Evolutionary conservation across 2,113 vertebrate species (phyloP).

Genomic region (Cochlearius cochlearius): DNA sequence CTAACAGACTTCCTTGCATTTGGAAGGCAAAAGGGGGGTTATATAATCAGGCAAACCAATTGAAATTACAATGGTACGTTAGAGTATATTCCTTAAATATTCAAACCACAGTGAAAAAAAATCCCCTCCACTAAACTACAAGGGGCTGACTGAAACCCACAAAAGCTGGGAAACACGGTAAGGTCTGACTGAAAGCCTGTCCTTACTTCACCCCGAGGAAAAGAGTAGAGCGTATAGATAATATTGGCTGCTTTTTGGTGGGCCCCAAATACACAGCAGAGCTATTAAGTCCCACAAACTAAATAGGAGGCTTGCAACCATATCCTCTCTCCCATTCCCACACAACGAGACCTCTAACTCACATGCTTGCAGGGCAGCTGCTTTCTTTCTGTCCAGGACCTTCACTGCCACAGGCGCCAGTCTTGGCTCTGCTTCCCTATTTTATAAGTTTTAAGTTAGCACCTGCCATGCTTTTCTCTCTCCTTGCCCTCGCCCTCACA

Average conservation of each 20-base stretch:
- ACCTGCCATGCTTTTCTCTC: neutral
- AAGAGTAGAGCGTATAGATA: neutral
- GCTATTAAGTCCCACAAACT: neutral
- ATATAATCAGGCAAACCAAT: neutral
- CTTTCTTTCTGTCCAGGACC: neutral
- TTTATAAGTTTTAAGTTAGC: neutral
- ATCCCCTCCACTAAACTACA: neutral
- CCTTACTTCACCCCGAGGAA: conserved; percentile 42
- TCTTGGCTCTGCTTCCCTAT: neutral
- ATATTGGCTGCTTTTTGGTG: neutral
- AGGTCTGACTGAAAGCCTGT: conserved; percentile 26
- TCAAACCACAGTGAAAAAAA: conserved; percentile 1
- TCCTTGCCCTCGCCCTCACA: neutral
- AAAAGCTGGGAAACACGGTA: conserved; percentile 1
- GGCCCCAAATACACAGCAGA: neutral
- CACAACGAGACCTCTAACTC: neutral
- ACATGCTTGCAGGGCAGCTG: neutral
- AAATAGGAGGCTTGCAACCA: neutral
- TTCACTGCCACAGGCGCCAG: neutral
- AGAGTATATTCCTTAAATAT: conserved; percentile 32
- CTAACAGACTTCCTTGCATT: neutral
- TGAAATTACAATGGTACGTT: conserved; percentile 24
- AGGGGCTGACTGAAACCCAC: conserved; percentile 27
- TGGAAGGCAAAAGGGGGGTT: conserved; percentile 4
- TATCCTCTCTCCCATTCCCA: neutral